Base-by-base conservation (phyloP, 2,888 invertebrate species). In the Eilema caniola region DNA sequence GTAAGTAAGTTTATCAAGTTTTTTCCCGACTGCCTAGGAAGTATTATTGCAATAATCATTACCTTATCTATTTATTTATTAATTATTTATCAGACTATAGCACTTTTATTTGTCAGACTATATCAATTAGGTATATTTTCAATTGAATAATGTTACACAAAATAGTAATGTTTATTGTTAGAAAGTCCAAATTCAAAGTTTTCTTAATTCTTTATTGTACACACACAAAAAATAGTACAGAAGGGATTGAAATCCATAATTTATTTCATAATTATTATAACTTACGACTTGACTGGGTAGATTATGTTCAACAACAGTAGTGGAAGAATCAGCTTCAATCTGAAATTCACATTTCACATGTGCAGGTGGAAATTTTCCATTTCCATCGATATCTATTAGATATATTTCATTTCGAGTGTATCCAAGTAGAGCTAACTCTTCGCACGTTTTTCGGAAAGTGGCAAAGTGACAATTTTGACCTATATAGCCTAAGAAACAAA, bases 381-480 rank as follows among this genome's bases (percentile, higher is more conserved):
- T 98, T 0, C 99, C 98, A 87, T 99, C 99, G 68, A 99, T 98
- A 87, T 99, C 99, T 82, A 99, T 98, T 62, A 97, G 96, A 88
- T 98, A 99, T 0, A 98, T 98, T 82, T 98, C 98, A 56, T 98
- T 98, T 81, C 98, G 97, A 0, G 98, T 98, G 85, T 98, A 98
- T 0, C 99, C 99, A 23, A 98, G 94, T 11, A 99, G 95, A 0
- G 98, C 98, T 71, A 99, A 89, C 86, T 99, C 99, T 91, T 99
- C 99, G 88, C 99, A 99, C 0, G 99, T 98, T 87, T 98, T 97
- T 77, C 98, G 96, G 87, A 98, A 98, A 72, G 98, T 97, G 1
- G 99, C 98, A 83, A 99, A 99, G 88, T 99, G 99, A 84, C 99
- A 99, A 86, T 98, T 98, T 86, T 98, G 98, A 14, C 99, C 99